Percentiles rank a stretch among this genome's conserved stretches.
Conservation (phyloP, 2,888 invertebrate genomes). For the Hoplodrina ambigua region DNA sequence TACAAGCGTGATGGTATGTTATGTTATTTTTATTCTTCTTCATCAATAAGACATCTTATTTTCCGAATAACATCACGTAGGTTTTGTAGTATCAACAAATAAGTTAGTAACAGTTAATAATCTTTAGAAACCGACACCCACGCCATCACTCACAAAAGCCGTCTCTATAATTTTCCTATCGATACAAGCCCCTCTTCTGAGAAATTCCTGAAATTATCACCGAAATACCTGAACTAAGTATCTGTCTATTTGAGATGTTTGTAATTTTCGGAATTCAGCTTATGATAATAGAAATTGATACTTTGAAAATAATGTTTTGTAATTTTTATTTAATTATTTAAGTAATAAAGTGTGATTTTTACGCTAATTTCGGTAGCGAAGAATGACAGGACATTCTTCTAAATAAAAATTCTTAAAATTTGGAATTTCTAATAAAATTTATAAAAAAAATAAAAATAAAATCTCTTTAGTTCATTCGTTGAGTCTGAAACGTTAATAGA, state of each 20-base stretch:
- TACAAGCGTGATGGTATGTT: no score
- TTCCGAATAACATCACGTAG: background rate
- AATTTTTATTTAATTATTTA: background rate
- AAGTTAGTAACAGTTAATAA: background rate
- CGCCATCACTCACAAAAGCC: slow-evolving; percentile 5
- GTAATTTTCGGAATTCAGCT: slow-evolving; percentile 56
- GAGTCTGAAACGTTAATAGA: no score
- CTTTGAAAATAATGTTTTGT: slow-evolving; percentile 35
- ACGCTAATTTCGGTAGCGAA: background rate
- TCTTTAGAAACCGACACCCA: background rate
- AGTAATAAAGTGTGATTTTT: slow-evolving; percentile 7
- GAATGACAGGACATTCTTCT: no score
- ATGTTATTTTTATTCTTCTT: background rate
- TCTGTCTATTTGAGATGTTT: slow-evolving; percentile 54
- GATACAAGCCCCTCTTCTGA: slow-evolving; percentile 47
- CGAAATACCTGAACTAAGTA: slow-evolving; percentile 54
- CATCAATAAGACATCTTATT: background rate
- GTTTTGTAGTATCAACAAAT: background rate
- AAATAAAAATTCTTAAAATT: no score
- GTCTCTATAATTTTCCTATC: slow-evolving; percentile 41
- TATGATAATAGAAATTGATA: slow-evolving; percentile 39
- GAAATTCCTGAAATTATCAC: slow-evolving; percentile 60
- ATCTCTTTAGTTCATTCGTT: no score
- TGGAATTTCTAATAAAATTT: no score
- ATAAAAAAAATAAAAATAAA: no score